Conservation (phyloP, 1,140 invertebrate species). For the Bombus superbus region DNA sequence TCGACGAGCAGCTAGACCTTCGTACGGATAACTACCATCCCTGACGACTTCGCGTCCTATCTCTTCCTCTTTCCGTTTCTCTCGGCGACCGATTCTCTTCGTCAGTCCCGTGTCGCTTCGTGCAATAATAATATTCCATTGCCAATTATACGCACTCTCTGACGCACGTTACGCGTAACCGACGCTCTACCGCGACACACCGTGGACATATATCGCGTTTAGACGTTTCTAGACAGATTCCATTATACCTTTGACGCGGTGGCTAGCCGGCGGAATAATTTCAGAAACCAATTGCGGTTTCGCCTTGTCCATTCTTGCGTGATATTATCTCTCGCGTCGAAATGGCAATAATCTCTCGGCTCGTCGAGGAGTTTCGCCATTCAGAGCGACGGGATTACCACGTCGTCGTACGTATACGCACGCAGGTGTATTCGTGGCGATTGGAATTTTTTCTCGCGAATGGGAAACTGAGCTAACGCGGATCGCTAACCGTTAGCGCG, state of each 20-base stretch:
- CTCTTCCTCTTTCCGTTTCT: neutral
- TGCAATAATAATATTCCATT: conserved; percentile 50
- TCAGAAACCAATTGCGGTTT: conserved; percentile 9
- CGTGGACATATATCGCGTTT: neutral
- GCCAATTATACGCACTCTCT: conserved; percentile 46
- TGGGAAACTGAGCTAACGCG: too few species aligned
- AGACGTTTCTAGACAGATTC: conserved; percentile 25
- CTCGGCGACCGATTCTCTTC: neutral
- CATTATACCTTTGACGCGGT: conserved; percentile 21
- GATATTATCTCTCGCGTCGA: neutral
- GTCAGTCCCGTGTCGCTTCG: conserved; percentile 19
- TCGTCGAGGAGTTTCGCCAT: neutral
- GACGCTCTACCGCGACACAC: neutral
- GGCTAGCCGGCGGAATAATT: neutral
- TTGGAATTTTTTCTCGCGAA: neutral
- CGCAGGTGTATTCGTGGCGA: too few species aligned
- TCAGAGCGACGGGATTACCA: too few species aligned
- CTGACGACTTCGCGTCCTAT: neutral
- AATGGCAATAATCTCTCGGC: neutral
- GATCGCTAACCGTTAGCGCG: neutral
- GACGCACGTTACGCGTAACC: conserved; percentile 25
- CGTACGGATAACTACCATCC: neutral
- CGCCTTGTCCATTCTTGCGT: neutral
- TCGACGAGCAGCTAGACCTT: neutral
- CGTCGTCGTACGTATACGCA: neutral